Conservation (phyloP, 2,888 invertebrate genomes). For the Erpobdella octoculata region DNA sequence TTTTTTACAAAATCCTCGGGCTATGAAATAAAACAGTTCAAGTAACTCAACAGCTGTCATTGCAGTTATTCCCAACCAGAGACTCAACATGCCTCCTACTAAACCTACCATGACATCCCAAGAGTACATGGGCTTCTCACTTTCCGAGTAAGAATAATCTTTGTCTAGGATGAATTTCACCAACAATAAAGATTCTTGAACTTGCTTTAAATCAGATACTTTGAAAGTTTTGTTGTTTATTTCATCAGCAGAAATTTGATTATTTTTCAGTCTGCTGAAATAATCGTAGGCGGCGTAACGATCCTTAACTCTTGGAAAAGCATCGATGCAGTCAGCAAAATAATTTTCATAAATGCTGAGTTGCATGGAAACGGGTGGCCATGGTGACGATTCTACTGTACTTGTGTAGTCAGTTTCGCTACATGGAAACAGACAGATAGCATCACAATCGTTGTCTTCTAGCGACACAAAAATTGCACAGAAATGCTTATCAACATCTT, state of each 20-base stretch:
- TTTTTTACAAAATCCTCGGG: background rate
- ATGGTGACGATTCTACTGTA: slow-evolving; percentile 4
- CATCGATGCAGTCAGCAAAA: background rate
- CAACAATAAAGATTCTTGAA: slow-evolving; percentile 5
- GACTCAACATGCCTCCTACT: slow-evolving; percentile 20
- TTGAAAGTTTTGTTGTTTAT: background rate
- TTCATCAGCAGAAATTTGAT: background rate
- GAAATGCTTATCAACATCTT: background rate
- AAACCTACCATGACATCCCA: slow-evolving; percentile 6
- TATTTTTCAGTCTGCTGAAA: background rate
- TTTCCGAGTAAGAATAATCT: background rate
- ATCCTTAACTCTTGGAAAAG: background rate
- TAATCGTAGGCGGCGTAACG: background rate
- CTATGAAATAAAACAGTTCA: background rate
- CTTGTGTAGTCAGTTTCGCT: background rate
- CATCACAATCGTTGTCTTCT: background rate
- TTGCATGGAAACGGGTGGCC: slow-evolving; percentile 5
- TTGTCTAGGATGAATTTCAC: slow-evolving; percentile 11
- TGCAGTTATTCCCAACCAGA: slow-evolving; percentile 22
- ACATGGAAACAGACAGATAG: slow-evolving; percentile 1
- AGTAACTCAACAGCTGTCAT: slow-evolving; percentile 19
- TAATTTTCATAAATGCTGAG: slow-evolving; percentile 6
- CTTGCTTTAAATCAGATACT: background rate
- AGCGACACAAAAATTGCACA: background rate
- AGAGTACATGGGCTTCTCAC: background rate